Percentiles rank a stretch among this genome's conserved stretches.
These are phyloP conservation scores for Chymomyza procnemis DNA, from an alignment of 2,888 invertebrate species.

Conservation along the genomic window DNA sequence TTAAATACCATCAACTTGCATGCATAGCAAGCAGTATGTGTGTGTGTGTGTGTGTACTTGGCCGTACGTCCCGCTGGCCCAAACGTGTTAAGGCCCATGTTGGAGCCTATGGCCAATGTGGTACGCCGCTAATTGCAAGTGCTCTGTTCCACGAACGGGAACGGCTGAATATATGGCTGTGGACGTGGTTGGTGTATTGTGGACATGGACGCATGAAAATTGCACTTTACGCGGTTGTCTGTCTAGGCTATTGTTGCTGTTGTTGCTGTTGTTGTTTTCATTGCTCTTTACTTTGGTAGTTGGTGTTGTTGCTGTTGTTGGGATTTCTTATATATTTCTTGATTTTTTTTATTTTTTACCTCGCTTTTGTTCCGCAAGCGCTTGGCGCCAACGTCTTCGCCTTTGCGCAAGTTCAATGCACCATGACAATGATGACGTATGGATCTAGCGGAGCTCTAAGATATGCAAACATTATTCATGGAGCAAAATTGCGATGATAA, in stretches of 20 bases:
- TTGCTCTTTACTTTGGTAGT: background rate
- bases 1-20: no score
- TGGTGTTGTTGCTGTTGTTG: background rate
- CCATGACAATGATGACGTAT: background rate
- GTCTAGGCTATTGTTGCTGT: conserved; percentile 1
- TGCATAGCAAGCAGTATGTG: conserved; percentile 5
- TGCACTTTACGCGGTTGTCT: conserved; percentile 33
- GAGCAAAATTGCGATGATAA: background rate
- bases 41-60: conserved; percentile 38
- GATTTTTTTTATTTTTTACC: background rate
- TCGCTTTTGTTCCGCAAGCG: conserved; percentile 38
- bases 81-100: background rate
- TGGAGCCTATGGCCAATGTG: background rate
- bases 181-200: conserved; percentile 18
- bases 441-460: background rate
- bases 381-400: conserved; percentile 1
- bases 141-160: conserved; percentile 9
- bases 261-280: conserved; percentile 12
- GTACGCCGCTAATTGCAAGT: background rate
- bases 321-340: background rate
- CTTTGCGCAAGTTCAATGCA: background rate
- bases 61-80: conserved; percentile 47
- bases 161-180: conserved; percentile 6
- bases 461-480: background rate
- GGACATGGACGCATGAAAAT: conserved; percentile 35